Conservation (phyloP, 35 echinoderm and acorn worm species). For the Lytechinus pictus region DNA sequence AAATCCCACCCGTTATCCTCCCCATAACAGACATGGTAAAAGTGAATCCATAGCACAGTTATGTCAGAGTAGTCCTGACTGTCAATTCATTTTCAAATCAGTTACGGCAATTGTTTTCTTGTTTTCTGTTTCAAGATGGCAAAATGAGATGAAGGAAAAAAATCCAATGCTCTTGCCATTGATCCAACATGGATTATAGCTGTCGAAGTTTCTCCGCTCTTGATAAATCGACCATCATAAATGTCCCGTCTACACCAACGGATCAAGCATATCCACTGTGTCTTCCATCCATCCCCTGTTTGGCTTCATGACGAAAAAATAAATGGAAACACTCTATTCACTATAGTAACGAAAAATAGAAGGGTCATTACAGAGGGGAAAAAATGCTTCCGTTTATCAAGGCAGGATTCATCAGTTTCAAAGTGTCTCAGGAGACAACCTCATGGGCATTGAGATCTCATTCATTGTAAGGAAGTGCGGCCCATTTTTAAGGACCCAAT, state of each 20-base stretch:
- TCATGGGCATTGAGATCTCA: not conserved
- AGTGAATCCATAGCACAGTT: not conserved
- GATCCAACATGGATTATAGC: slow-evolving; percentile 35
- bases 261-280: not conserved
- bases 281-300: not conserved
- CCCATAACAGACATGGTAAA: not conserved
- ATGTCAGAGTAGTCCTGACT: not conserved
- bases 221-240: slow-evolving; percentile 43
- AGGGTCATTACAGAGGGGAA: not conserved
- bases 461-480: too few relatives aligned
- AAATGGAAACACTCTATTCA: not conserved
- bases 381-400: not conserved
- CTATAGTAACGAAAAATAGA: not conserved
- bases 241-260: not conserved
- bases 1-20: not conserved
- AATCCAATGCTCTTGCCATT: slow-evolving; percentile 21
- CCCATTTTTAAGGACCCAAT: too few relatives aligned
- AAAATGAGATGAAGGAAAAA: slow-evolving; percentile 5
- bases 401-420: not conserved
- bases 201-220: slow-evolving; percentile 7
- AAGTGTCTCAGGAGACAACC: not conserved
- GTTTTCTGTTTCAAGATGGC: slow-evolving; percentile 5
- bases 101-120: not conserved
- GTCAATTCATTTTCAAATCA: slow-evolving; percentile 13
- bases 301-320: not conserved